Evolutionary conservation across 2,888 invertebrate species (phyloP).

Genomic region (Polymixis lichenea): DNA sequence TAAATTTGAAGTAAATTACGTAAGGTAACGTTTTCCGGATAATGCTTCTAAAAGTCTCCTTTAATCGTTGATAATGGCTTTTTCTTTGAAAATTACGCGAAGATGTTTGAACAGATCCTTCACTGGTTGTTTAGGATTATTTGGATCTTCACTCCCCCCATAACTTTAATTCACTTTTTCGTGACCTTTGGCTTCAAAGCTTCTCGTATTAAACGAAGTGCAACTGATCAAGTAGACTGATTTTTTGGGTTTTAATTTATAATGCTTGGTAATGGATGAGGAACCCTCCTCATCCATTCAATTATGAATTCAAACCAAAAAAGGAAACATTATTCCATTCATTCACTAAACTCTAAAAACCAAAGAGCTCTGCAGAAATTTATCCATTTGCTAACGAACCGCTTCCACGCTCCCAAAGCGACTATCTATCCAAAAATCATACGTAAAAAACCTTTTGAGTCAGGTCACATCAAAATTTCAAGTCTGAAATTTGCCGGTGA

Average conservation of each 20-base stretch:
- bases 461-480: slow-evolving; percentile 74
- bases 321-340: slow-evolving; percentile 25
- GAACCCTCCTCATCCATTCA: not conserved
- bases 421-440: slow-evolving; percentile 57
- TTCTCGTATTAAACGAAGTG: not conserved
- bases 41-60: slow-evolving; percentile 14
- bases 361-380: slow-evolving; percentile 26
- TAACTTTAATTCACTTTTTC: not conserved
- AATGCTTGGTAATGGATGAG: no score
- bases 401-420: slow-evolving; percentile 28
- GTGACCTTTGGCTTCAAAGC: not conserved
- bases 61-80: slow-evolving; percentile 33
- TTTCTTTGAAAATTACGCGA: slow-evolving; percentile 27
- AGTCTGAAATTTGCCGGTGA: slow-evolving; percentile 68
- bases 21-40: slow-evolving; percentile 25
- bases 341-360: slow-evolving; percentile 16
- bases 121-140: slow-evolving; percentile 21
- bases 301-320: slow-evolving; percentile 1
- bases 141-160: not conserved
- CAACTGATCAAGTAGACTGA: not conserved
- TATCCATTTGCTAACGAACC: slow-evolving; percentile 59
- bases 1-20: slow-evolving; percentile 35
- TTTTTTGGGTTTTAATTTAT: no score
- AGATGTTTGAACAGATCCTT: slow-evolving; percentile 8
- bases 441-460: slow-evolving; percentile 57